Evolutionary conservation across 1,140 invertebrate genomes (phyloP).

Genomic region (Nasonia giraulti): DNA sequence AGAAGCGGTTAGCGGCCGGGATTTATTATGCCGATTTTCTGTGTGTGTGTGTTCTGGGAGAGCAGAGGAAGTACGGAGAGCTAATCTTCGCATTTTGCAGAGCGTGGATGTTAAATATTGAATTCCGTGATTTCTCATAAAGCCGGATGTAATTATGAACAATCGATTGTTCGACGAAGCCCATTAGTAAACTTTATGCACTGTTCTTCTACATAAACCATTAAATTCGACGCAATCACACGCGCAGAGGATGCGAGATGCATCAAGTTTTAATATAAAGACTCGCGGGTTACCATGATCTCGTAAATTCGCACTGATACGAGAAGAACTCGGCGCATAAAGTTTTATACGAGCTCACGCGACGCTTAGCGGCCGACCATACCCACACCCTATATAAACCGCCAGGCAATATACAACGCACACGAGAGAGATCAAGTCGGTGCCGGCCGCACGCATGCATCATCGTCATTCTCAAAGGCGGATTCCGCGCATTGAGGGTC

Average conservation of each 20-base stretch:
- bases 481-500: neutral
- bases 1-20: neutral
- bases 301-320: neutral
- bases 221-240: neutral
- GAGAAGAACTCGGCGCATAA: neutral
- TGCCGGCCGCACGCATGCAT: neutral
- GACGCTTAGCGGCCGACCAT: neutral
- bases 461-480: neutral
- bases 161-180: neutral
- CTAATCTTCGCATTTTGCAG: no score
- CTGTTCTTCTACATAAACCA: neutral
- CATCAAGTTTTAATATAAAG: conserved; percentile 20
- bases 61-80: no score
- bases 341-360: neutral
- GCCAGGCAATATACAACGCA: neutral
- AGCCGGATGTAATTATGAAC: neutral
- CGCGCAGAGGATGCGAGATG: neutral
- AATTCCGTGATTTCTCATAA: no score
- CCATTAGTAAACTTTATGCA: neutral
- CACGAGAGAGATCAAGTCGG: neutral
- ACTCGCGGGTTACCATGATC: neutral
- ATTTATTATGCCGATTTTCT: neutral
- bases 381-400: neutral
- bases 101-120: no score
- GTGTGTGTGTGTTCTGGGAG: no score